Base-by-base conservation (phyloP, 35 echinoderm and acorn worm species). In the Amphiura filiformis region DNA sequence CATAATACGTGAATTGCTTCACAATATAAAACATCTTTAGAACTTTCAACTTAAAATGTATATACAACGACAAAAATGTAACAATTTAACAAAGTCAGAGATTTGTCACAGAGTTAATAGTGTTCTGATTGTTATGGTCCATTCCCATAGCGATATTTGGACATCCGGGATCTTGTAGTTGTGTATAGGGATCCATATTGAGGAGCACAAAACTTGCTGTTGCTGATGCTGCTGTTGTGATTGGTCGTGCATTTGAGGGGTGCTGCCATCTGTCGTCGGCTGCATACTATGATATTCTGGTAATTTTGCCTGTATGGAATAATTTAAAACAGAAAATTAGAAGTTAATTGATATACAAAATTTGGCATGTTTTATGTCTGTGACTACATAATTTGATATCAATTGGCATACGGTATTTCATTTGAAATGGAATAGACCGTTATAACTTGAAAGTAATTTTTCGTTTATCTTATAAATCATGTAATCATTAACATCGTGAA, bases 231-330 rank as follows among this genome's bases (percentile, higher is more conserved):
- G n/a, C 41, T 47, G 41, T n/a, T 70, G 61, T 18, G 61, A 70
- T 70, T 70, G 61, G 61, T 70, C 61, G 15, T 70, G 61, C 61
- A 70, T 70, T 23, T 70, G 61, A 30, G 26, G 61, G 56, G 35
- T 70, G 38, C 81, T 41, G 56, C 64, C 56, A 1, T 56, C 64
- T 20, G 7, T 85, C 32, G 64, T 33, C 34, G 56, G 83, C 1
- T 32, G 83, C 44, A 85, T 56, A 37, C 64, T 85, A 56, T 85
- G 83, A 61, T 85, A 85, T 61, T 85, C 83, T 1, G 83, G 83
- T 85, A 85, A 37, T 37, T 85, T 85, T 23, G 83, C 83, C 83
- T 85, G 83, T 32, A 18, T 18, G 39, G 22, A 31, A 34, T n/a
- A n/a, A n/a, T n/a, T n/a, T n/a, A n/a, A n/a, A n/a, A n/a, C n/a